A percentile compares a stretch with the other conserved stretches of the same genome.
phyloP scores from a whole-genome alignment of 92 coral and sea anemone species.

The Porites evermanni region DNA sequence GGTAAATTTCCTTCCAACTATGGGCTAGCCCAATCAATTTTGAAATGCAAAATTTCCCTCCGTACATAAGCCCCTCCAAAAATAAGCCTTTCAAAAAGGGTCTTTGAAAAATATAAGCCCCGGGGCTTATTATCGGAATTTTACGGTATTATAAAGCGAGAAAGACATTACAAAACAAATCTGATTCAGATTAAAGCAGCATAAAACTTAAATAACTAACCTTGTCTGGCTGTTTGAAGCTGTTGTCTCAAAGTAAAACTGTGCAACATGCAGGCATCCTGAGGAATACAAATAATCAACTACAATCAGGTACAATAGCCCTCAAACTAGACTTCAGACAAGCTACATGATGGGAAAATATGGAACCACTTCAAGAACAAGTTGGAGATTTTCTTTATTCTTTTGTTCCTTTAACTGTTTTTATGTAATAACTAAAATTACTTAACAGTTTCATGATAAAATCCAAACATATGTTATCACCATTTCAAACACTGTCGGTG shows the following conservation, averaged over 20 bases:
- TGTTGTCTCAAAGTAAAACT: constrained; percentile 95
- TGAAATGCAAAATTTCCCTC: too few species aligned
- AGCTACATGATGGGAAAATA: not conserved
- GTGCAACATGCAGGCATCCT: constrained; percentile 99
- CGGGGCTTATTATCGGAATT: too few species aligned
- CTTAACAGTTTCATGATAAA: too few species aligned
- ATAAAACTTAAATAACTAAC: constrained; percentile 30
- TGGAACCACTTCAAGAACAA: not conserved
- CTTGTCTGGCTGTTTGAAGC: constrained; percentile 98
- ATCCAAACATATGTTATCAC: too few species aligned
- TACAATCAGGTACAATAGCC: not conserved
- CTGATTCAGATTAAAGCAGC: not conserved
- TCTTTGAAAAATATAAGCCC: too few species aligned
- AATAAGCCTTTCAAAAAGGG: too few species aligned
- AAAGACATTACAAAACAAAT: not conserved
- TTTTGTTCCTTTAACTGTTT: not conserved
- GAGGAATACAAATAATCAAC: constrained; percentile 8
- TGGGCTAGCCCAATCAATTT: too few species aligned
- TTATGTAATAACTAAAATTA: not conserved
- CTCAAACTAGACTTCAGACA: not conserved
- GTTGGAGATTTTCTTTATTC: too few species aligned
- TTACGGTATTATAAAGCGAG: too few species aligned
- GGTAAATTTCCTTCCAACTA: too few species aligned
- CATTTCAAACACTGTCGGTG: too few species aligned
- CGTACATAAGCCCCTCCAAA: too few species aligned